phyloP scores from a whole-genome alignment of 2,888 invertebrate genomes.

The Megastigmus dorsalis region DNA sequence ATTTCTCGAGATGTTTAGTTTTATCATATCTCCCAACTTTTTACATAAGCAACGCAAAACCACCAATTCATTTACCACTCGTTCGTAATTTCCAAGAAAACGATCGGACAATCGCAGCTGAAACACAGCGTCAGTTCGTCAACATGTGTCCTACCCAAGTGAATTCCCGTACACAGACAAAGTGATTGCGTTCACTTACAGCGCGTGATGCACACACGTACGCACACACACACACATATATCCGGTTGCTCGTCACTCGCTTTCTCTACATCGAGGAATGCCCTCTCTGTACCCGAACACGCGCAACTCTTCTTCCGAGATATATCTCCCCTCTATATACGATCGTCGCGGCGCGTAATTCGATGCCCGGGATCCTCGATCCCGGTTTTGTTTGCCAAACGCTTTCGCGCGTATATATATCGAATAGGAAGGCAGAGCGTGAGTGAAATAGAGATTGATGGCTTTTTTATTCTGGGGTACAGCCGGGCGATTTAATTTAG shows the following conservation, averaged over 20 bases:
- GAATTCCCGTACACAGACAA: neutral
- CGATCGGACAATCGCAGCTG: neutral
- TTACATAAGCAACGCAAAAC: neutral
- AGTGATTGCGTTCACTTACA: neutral
- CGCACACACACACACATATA: neutral
- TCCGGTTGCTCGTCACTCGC: slow-evolving; percentile 12
- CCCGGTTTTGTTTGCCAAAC: slow-evolving; percentile 33
- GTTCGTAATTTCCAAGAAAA: neutral
- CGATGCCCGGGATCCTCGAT: slow-evolving; percentile 10
- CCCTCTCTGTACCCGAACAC: neutral
- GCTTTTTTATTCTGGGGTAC: slow-evolving; percentile 45
- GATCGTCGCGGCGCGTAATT: slow-evolving; percentile 23
- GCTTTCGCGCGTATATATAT: neutral
- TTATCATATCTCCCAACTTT: no score
- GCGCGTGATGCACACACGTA: neutral
- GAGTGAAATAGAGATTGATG: slow-evolving; percentile 43
- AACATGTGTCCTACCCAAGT: no score
- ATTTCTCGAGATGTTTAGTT: no score
- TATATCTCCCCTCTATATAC: no score
- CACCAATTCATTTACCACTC: neutral
- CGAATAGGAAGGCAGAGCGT: neutral
- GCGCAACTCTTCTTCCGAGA: slow-evolving; percentile 1
- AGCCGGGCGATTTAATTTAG: slow-evolving; percentile 41
- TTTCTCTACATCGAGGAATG: neutral
- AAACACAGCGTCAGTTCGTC: neutral